A percentile compares a stretch with the other conserved stretches of the same genome.
Evolutionary conservation across 2,797 vertebrate genomes (phyloP).

Genomic region (Lepilemur ruficaudatus): DNA sequence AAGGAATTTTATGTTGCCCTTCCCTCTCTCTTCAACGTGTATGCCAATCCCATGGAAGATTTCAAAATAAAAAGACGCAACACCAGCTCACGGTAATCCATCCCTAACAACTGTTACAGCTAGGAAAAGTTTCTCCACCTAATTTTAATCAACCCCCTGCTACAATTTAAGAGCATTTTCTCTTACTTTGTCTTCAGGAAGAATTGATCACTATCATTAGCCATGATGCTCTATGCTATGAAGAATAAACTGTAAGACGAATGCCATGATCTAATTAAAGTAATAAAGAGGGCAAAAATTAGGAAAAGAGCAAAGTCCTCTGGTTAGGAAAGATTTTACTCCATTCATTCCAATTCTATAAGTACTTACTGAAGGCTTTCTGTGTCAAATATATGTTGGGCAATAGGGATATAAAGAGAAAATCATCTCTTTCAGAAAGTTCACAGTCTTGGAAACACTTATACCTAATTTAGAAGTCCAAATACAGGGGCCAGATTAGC

Average conservation of each 20-base stretch:
- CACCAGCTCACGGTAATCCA: neutral
- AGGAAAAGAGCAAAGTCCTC: constrained; percentile 11
- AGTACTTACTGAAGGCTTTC: neutral
- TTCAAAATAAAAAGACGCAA: constrained; percentile 46
- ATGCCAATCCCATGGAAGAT: neutral
- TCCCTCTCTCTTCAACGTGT: neutral
- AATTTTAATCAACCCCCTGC: constrained; percentile 44
- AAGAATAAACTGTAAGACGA: constrained; percentile 39
- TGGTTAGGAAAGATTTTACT: constrained; percentile 2
- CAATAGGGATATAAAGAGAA: constrained; percentile 5
- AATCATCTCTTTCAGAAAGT: constrained; percentile 23
- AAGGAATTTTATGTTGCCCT: neutral
- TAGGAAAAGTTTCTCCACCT: neutral
- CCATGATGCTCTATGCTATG: neutral
- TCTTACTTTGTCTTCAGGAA: constrained; percentile 42
- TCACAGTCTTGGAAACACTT: neutral
- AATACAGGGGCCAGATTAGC: neutral
- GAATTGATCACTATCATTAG: constrained; percentile 10
- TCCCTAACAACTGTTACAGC: neutral
- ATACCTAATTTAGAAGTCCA: neutral
- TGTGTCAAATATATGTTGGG: neutral
- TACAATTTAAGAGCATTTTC: constrained; percentile 1
- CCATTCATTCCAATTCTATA: neutral
- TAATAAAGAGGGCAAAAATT: neutral
- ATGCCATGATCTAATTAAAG: constrained; percentile 36